Conservation (phyloP, 2,888 invertebrate species). For the Spialia ferax region DNA sequence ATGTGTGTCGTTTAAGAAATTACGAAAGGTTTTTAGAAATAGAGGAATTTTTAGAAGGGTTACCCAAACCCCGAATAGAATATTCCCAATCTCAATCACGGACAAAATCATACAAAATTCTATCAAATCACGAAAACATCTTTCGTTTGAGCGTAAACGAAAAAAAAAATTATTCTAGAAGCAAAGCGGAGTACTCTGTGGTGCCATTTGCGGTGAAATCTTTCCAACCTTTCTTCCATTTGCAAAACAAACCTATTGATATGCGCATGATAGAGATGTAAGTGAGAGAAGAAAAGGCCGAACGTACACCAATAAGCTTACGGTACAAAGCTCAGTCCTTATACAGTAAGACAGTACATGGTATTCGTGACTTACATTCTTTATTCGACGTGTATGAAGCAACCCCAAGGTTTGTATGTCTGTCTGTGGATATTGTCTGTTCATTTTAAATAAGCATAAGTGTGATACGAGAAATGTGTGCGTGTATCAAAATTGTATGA, state of each 20-base stretch:
- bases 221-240: slow-evolving; percentile 34
- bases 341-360: slow-evolving; percentile 80
- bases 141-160: neutral
- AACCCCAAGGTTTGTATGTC: neutral
- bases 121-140: neutral
- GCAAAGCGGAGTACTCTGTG: slow-evolving; percentile 4
- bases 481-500: too few species aligned
- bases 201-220: slow-evolving; percentile 33
- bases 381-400: slow-evolving; percentile 42
- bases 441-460: neutral
- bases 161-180: slow-evolving; percentile 7
- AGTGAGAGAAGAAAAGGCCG: slow-evolving; percentile 52
- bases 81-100: neutral
- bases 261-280: slow-evolving; percentile 67
- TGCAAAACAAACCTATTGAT: slow-evolving; percentile 43
- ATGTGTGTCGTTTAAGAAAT: too few species aligned
- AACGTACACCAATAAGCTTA: slow-evolving; percentile 59
- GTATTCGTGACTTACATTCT: slow-evolving; percentile 85
- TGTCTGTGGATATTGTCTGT: slow-evolving; percentile 16
- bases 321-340: slow-evolving; percentile 65
- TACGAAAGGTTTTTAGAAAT: too few species aligned
- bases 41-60: too few species aligned
- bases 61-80: neutral
- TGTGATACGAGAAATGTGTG: too few species aligned
- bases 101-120: neutral